Evolutionary conservation across 2,888 invertebrate genomes (phyloP).

Genomic region (Cynaeus angustus): DNA sequence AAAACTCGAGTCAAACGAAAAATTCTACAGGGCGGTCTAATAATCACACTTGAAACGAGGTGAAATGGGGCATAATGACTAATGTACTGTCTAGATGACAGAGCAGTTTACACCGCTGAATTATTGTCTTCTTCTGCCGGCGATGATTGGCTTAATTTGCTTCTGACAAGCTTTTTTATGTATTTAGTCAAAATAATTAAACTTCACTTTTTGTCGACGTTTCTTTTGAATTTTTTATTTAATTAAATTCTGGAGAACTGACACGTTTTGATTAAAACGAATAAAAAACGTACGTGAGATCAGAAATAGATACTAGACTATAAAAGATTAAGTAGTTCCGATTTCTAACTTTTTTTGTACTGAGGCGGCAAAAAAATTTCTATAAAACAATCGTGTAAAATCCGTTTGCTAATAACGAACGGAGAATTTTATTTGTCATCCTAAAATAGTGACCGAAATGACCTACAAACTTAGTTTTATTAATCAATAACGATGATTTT

Average conservation of each 20-base stretch:
- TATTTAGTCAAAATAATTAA: constrained; percentile 6
- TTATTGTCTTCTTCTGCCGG: background rate
- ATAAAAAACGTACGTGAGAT: no score
- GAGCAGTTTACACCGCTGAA: constrained; percentile 6
- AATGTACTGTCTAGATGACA: constrained; percentile 5
- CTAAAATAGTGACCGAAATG: no score
- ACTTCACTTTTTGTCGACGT: background rate
- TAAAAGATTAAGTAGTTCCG: no score
- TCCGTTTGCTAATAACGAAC: no score
- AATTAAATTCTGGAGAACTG: background rate
- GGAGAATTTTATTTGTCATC: no score
- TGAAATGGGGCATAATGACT: constrained; percentile 2
- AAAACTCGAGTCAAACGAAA: constrained; percentile 26
- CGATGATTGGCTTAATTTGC: constrained; percentile 7
- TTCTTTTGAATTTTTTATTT: background rate
- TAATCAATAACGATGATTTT: no score
- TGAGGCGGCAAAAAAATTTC: no score
- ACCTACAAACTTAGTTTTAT: no score
- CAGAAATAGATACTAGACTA: no score
- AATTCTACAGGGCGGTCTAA: background rate
- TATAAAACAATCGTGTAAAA: no score
- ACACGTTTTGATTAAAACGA: no score
- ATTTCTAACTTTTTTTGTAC: no score
- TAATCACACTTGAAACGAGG: background rate
- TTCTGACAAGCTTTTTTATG: background rate